Base-by-base conservation (phyloP, 2,113 vertebrate species). In the Oreochromis aureus region DNA sequence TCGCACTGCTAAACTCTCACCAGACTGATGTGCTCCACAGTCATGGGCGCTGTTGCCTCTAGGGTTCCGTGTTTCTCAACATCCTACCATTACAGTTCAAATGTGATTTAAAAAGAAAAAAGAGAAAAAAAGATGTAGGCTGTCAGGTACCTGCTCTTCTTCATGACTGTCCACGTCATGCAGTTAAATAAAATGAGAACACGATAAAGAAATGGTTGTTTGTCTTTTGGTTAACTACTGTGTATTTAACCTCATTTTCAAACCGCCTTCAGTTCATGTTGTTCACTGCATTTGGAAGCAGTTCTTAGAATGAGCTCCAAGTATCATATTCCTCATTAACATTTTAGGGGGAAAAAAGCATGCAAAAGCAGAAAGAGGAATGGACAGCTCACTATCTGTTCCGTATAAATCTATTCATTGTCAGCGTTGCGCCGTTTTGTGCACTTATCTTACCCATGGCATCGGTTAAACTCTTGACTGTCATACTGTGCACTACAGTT, bases 31-130 rank as follows among this genome's bases (percentile, higher is more conserved):
- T 78, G 84, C 87, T 63, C 81, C 87, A 80, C 82, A 51, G 66
- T 58, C 80, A 84, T 34, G 69, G 85, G 87, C 84, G 87, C 89
- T 91, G 91, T 85, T 90, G 86, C 82, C 79, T 82, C 41, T 46
- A 84, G 48, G 82, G 79, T 89, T 87, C 55, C 71, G 66, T 89
- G 63, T 79, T 87, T 61, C 69, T 59, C 36, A 79, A 84, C 81
- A 89, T 83, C 85, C 83, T 36, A 80, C 80, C 81, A 82, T 55
- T 78, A 56, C 51, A 51, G 9, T 83, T 84, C 58, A 6, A 53
- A 88, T 86, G 81, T 78, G 84, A 82, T 87, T 46, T 0, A 0
- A 2, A 24, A 24, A 9, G n/a, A 5, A 7, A 22, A 56, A 61
- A 34, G 34, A 7, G 19, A 56, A 61, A 34, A 39, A 30, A 19